Conservation (phyloP, 2,797 vertebrate species). For the Pseudotriccus pelzelni region DNA sequence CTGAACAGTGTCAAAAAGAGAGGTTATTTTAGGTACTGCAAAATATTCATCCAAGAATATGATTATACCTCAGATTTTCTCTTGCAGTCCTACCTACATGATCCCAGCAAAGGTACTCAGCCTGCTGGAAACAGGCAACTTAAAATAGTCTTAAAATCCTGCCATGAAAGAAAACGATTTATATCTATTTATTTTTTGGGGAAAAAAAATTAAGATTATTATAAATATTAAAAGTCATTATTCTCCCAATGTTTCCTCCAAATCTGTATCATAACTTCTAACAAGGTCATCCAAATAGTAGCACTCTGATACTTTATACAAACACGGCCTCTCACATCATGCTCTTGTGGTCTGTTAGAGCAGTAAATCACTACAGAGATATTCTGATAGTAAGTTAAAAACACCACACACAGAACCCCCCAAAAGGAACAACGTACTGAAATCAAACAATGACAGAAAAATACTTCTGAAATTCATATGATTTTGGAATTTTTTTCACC, state of each 20-base stretch:
- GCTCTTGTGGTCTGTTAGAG: constrained; percentile 33
- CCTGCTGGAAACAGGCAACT: not conserved
- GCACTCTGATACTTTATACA: not conserved
- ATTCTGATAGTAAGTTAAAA: not conserved
- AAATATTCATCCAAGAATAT: not conserved
- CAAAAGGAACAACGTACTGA: not conserved
- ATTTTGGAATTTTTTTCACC: constrained; percentile 38
- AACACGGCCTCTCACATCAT: constrained; percentile 6
- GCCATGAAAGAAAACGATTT: not conserved
- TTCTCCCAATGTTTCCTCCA: not conserved
- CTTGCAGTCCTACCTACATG: not conserved
- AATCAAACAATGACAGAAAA: constrained; percentile 20
- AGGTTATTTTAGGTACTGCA: not conserved
- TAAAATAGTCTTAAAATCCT: not conserved
- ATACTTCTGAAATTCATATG: constrained; percentile 8
- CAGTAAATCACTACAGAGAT: constrained; percentile 23
- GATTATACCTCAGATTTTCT: not conserved
- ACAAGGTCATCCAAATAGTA: not conserved
- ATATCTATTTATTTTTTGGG: not conserved
- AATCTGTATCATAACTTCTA: not conserved
- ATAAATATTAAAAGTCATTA: not conserved
- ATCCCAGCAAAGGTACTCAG: not conserved
- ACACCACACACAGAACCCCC: not conserved
- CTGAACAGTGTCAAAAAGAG: not conserved
- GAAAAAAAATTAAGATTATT: not conserved